Conservation (phyloP, 1,140 invertebrate genomes). For the Lithobius niger region DNA sequence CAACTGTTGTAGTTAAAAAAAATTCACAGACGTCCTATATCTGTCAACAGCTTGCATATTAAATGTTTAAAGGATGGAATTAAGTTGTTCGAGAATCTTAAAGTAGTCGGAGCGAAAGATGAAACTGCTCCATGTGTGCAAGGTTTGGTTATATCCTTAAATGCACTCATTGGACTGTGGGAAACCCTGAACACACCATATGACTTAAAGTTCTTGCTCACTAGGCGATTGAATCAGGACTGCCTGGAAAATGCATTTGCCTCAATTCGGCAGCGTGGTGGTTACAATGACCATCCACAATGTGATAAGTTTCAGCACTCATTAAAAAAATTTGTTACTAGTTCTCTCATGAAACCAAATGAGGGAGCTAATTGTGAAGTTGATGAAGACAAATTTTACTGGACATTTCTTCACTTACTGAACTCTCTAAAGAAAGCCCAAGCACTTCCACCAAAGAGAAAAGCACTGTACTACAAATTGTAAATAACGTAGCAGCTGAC, state of each 20-base stretch:
- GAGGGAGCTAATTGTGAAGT: no score
- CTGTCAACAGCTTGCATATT: neutral
- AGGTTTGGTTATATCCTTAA: neutral
- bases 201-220: neutral
- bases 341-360: no score
- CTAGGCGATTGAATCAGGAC: neutral
- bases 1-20: neutral
- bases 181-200: neutral
- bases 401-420: no score
- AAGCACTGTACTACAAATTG: no score
- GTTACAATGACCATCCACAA: no score
- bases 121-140: neutral
- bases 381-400: no score
- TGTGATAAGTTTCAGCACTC: no score
- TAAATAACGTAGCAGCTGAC: no score
- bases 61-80: neutral
- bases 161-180: neutral
- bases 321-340: no score
- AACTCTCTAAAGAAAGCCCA: no score
- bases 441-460: no score
- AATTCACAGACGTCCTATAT: neutral
- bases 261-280: no score
- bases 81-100: neutral
- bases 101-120: neutral
- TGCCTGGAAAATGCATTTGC: neutral